These are phyloP conservation scores for Halcyon senegalensis DNA, from an alignment of 2,113 vertebrate species.

Conservation along the genomic window DNA sequence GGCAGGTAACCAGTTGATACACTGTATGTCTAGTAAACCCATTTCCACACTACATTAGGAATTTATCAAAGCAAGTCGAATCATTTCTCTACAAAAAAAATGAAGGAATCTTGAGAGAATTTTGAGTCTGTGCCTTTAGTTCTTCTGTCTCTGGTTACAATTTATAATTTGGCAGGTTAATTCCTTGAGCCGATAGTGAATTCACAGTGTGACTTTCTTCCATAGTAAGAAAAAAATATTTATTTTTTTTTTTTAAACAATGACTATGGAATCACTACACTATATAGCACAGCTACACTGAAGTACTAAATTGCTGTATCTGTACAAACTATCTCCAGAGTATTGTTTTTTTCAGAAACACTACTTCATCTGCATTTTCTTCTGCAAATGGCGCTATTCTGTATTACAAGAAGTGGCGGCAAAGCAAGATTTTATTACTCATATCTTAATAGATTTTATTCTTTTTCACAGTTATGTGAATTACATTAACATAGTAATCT, in stretches of 20 bases:
- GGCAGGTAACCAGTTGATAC: conserved; percentile 50
- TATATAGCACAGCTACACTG: not conserved
- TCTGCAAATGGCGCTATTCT: not conserved
- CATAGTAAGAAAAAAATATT: not conserved
- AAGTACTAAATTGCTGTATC: not conserved
- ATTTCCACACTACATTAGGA: conserved; percentile 68
- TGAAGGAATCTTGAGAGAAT: conserved; percentile 28
- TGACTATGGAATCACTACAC: not conserved
- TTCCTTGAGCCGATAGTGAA: conserved; percentile 11
- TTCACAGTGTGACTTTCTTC: not conserved
- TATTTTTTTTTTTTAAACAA: not conserved
- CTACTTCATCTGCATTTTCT: not conserved
- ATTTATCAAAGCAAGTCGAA: conserved; percentile 61
- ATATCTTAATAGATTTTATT: not conserved
- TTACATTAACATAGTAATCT: not conserved
- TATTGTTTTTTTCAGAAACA: not conserved
- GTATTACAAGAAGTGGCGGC: not conserved
- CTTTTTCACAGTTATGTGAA: not conserved
- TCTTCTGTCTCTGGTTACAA: not conserved
- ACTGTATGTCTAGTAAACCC: conserved; percentile 51
- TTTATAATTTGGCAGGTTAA: not conserved
- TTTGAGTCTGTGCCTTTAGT: not conserved
- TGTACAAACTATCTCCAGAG: not conserved
- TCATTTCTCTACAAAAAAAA: conserved; percentile 33
- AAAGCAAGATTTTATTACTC: not conserved